These are phyloP conservation scores for Iguana delicatissima DNA, from an alignment of 2,797 vertebrate species.

Conservation along the genomic window DNA sequence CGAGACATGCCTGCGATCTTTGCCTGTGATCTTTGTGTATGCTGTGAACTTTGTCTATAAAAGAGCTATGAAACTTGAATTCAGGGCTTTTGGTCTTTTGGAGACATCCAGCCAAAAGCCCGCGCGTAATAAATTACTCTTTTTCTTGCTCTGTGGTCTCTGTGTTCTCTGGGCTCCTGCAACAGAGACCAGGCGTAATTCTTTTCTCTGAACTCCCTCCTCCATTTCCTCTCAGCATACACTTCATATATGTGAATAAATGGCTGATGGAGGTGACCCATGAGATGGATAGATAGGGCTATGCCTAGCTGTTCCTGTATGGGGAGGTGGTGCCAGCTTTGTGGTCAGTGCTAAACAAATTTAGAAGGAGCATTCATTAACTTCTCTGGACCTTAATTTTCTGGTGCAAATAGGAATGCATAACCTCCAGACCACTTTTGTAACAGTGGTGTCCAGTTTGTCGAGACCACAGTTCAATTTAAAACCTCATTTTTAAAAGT, in stretches of 20 bases:
- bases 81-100: no score
- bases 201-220: neutral
- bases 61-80: no score
- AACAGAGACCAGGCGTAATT: conserved; percentile 6
- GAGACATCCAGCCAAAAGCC: no score
- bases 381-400: neutral
- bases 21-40: no score
- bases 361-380: neutral
- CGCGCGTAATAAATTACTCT: no score
- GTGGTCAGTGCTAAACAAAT: neutral
- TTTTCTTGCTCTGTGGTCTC: no score
- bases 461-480: conserved; percentile 8
- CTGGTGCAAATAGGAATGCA: neutral
- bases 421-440: neutral
- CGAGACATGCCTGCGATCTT: no score
- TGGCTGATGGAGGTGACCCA: neutral
- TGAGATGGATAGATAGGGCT: no score
- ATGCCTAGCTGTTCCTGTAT: neutral
- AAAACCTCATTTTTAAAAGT: neutral
- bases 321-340: neutral
- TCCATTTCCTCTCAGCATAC: neutral
- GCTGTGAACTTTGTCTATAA: no score
- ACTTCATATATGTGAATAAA: neutral
- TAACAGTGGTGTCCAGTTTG: neutral
- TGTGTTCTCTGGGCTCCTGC: no score